Evolutionary conservation across 2,113 vertebrate species (phyloP).

Genomic region (Pao palembangensis): DNA sequence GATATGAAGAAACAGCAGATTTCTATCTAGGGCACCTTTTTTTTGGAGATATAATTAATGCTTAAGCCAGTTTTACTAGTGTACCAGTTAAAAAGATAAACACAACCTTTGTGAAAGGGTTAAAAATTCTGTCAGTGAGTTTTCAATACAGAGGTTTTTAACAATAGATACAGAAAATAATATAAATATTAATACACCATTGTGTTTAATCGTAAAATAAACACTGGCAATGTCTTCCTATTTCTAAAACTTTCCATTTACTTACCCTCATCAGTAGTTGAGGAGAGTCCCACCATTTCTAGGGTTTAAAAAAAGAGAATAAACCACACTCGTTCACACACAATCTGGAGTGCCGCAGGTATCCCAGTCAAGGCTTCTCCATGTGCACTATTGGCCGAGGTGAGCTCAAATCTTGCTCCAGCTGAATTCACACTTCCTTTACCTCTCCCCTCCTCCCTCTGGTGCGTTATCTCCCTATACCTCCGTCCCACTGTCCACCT

Average conservation of each 20-base stretch:
- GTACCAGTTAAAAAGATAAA: too few relatives aligned
- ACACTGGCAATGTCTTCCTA: constrained; percentile 6
- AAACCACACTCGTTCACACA: constrained; percentile 33
- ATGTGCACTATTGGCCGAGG: constrained; percentile 22
- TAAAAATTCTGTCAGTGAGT: too few relatives aligned
- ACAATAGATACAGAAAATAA: too few relatives aligned
- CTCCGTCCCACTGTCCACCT: constrained; percentile 37
- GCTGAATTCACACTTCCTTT: constrained; percentile 53
- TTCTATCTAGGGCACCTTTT: constrained; percentile 17
- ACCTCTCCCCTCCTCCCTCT: constrained; percentile 63
- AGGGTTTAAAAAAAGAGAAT: constrained; percentile 4
- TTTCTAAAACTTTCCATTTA: background rate
- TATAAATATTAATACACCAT: too few relatives aligned
- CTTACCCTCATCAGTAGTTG: constrained; percentile 61
- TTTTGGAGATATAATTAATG: background rate
- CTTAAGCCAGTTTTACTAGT: too few relatives aligned
- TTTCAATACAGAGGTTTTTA: too few relatives aligned
- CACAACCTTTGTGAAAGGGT: too few relatives aligned
- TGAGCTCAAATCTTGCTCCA: constrained; percentile 30
- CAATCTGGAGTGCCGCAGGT: constrained; percentile 23
- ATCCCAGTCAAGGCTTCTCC: constrained; percentile 34
- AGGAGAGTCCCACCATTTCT: constrained; percentile 69
- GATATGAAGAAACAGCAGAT: constrained; percentile 54
- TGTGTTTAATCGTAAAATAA: constrained; percentile 8
- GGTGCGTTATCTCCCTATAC: constrained; percentile 61